Percentiles rank a stretch among this genome's conserved stretches.
Evolutionary conservation across 2,113 vertebrate species (phyloP).

Genomic region (Saccopteryx bilineata): DNA sequence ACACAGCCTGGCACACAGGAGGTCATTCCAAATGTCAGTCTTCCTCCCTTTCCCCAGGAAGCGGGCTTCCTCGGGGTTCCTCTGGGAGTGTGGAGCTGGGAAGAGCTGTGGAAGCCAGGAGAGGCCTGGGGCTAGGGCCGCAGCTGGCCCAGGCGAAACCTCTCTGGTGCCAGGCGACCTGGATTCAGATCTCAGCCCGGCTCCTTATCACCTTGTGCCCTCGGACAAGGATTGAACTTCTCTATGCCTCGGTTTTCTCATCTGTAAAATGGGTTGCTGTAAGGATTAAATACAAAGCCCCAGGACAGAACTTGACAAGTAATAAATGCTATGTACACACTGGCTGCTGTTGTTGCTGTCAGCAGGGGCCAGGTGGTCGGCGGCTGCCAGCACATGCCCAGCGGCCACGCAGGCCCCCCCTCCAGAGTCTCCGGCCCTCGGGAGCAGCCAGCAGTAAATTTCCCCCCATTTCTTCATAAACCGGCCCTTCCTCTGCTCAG

Average conservation of each 20-base stretch:
- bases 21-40: not conserved
- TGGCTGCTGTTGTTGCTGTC: not conserved
- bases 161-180: not conserved
- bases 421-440: not conserved
- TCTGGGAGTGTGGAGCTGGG: not conserved
- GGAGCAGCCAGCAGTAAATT: slow-evolving; percentile 86
- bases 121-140: not conserved
- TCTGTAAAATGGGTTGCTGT: not conserved
- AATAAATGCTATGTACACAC: not conserved
- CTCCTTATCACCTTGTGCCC: not conserved
- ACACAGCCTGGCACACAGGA: not conserved
- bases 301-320: not conserved
- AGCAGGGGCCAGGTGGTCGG: not conserved
- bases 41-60: not conserved
- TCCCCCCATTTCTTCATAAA: slow-evolving; percentile 87
- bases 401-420: not conserved
- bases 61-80: not conserved
- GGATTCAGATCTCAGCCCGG: not conserved
- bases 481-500: slow-evolving; percentile 82
- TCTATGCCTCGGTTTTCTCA: not conserved
- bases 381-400: not conserved
- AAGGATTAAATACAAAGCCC: not conserved
- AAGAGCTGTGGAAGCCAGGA: not conserved
- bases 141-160: not conserved
- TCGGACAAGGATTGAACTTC: not conserved